These are phyloP conservation scores for Pseudomyrmex flavicornis DNA, from an alignment of 1,140 invertebrate genomes.

Conservation along the genomic window DNA sequence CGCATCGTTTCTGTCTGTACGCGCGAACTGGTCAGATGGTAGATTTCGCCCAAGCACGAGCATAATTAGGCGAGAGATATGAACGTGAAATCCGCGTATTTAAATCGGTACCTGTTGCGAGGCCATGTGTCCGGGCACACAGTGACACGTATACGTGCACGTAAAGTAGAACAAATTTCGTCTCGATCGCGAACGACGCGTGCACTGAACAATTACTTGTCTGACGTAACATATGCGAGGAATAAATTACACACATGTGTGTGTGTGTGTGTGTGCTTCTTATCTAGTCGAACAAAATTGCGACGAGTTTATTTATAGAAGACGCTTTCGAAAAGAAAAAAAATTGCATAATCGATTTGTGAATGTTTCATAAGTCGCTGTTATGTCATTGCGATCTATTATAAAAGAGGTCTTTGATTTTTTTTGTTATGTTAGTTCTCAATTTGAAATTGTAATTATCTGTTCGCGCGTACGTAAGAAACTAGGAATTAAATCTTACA, in stretches of 20 bases:
- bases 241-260: background rate
- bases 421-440: too few relatives aligned
- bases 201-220: background rate
- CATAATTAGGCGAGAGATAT: slow-evolving; percentile 81
- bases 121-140: slow-evolving; percentile 78
- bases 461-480: too few relatives aligned
- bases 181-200: slow-evolving; percentile 35
- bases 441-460: too few relatives aligned
- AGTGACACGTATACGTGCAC: background rate
- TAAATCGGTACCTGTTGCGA: slow-evolving; percentile 75
- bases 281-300: slow-evolving; percentile 33
- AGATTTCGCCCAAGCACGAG: slow-evolving; percentile 75
- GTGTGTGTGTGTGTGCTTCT: background rate
- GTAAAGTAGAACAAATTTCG: slow-evolving; percentile 39
- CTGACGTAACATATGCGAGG: too few relatives aligned
- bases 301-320: background rate
- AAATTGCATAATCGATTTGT: slow-evolving; percentile 31
- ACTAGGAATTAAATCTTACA: too few relatives aligned
- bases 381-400: background rate
- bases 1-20: slow-evolving; percentile 51
- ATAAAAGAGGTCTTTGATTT: background rate
- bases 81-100: slow-evolving; percentile 78
- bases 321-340: slow-evolving; percentile 41
- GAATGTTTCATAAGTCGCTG: slow-evolving; percentile 19
- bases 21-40: slow-evolving; percentile 76